Evolutionary conservation across 2,888 invertebrate genomes (phyloP), one percentile per base, ranked within the genome.

Genomic region (Melinaea marsaeus): DNA sequence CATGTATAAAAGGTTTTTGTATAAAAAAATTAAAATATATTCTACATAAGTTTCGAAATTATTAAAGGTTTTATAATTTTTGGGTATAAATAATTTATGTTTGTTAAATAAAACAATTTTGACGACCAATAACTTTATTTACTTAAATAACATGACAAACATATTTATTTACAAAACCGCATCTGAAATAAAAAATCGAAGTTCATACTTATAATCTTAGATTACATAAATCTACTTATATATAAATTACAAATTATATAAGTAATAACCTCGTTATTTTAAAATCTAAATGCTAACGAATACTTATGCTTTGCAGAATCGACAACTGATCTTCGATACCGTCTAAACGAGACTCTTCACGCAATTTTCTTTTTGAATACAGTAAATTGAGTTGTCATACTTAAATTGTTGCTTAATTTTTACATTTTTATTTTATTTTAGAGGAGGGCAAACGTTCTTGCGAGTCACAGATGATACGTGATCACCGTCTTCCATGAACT

Each of bases 91-190:
- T 9, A 42, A 3, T 42, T 9, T 6, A 42, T 42, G 11, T 11
- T 42, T 42, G 11, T 11, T 22, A 69, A 73, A 72, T 68, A 68
- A 71, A 76, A 78, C 71, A 64, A 70, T 66, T 48, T 66, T 66
- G 81, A 85, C 82, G 83, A 79, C 83, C 83, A 83, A 81, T 85
- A 80, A 80, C 75, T 87, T 85, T 88, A 77, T 83, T 83, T 74
- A 70, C 81, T 86, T 86, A 85, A 79, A 75, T 80, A 84, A 84
- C 79, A 73, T 60, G 78, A 80, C 82, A 80, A 60, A 54, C 70
- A 72, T 75, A 77, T 67, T 70, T 86, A 85, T 87, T 76, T 86
- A 87, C 86, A 86, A 80, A 83, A 82, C 79, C 79, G 73, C 77
- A 77, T 77, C 72, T 51, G 32, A 32, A 51, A 51, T 32, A 32